A percentile compares a stretch with the other conserved stretches of the same genome.
Evolutionary conservation across 2,113 vertebrate genomes (phyloP).

Genomic region (Hippocampus barbouri): DNA sequence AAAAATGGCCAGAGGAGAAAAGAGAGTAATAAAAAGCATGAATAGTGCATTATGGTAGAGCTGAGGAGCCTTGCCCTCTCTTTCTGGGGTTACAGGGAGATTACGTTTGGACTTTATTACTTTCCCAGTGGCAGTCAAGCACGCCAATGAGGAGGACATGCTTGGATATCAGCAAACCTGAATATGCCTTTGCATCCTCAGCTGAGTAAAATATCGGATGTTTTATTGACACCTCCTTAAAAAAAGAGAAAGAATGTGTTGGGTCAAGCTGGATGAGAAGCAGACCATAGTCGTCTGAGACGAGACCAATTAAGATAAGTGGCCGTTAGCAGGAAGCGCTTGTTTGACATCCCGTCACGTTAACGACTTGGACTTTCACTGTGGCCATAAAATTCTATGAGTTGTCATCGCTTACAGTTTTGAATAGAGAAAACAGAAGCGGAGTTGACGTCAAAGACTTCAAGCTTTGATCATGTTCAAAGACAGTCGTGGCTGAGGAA

Average conservation of each 20-base stretch:
- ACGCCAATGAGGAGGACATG: slow-evolving; percentile 10
- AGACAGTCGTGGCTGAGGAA: neutral
- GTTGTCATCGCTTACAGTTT: slow-evolving; percentile 35
- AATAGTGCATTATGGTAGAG: slow-evolving; percentile 65
- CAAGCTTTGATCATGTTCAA: neutral
- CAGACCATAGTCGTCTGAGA: slow-evolving; percentile 63
- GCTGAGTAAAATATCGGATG: neutral
- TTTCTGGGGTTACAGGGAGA: slow-evolving; percentile 54
- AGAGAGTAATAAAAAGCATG: slow-evolving; percentile 71
- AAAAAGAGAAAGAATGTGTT: slow-evolving; percentile 55
- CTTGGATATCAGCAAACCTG: neutral
- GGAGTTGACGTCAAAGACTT: slow-evolving; percentile 19
- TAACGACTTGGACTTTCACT: slow-evolving; percentile 66
- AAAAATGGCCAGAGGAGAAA: slow-evolving; percentile 73
- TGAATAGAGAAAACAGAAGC: slow-evolving; percentile 1
- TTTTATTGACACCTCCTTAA: slow-evolving; percentile 24
- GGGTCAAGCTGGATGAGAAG: slow-evolving; percentile 63
- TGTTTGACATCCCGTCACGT: slow-evolving; percentile 77
- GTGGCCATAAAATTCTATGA: slow-evolving; percentile 43
- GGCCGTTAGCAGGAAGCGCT: slow-evolving; percentile 72
- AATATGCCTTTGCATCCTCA: neutral
- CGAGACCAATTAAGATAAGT: slow-evolving; percentile 74
- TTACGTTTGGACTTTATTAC: slow-evolving; percentile 63
- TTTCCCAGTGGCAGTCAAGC: slow-evolving; percentile 32
- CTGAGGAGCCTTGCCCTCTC: slow-evolving; percentile 47